Conservation (phyloP, 1,140 invertebrate species). For the Zelostemma sp. region DNA sequence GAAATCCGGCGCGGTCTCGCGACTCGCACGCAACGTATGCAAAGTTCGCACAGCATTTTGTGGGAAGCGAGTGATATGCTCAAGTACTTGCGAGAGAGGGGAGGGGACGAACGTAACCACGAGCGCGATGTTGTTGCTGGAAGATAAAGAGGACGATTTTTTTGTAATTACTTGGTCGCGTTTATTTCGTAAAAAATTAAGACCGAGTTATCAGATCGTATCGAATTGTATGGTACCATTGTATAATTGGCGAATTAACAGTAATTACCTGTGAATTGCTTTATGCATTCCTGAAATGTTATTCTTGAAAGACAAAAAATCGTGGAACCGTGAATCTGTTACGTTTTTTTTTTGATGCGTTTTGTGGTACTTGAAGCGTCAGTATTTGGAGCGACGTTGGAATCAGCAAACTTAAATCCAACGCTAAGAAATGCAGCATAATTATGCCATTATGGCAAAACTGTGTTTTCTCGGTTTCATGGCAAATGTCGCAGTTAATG, state of each 20-base stretch:
- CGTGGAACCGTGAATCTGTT: too few relatives aligned
- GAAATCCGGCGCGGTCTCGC: slow-evolving; percentile 2
- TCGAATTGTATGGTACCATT: too few relatives aligned
- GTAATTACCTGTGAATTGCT: too few relatives aligned
- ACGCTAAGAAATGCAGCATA: slow-evolving; percentile 20
- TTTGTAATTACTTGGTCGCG: slow-evolving; percentile 4
- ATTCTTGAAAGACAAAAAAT: too few relatives aligned
- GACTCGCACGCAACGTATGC: slow-evolving; percentile 6
- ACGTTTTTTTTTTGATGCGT: too few relatives aligned
- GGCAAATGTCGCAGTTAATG: slow-evolving; percentile 7
- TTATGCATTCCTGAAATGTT: too few relatives aligned
- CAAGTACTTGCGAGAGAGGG: neutral
- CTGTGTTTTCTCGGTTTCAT: slow-evolving; percentile 20
- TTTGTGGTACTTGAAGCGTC: too few relatives aligned
- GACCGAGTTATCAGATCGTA: too few relatives aligned
- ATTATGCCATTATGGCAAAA: slow-evolving; percentile 22
- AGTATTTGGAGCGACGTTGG: neutral
- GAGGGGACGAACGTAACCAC: neutral
- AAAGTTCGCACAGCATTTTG: slow-evolving; percentile 6
- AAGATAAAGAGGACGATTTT: slow-evolving; percentile 6
- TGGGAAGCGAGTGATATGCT: slow-evolving; percentile 1
- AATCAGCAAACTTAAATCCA: neutral
- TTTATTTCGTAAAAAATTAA: neutral
- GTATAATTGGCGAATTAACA: too few relatives aligned
- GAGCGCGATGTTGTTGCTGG: neutral